phyloP scores from a whole-genome alignment of 2,113 vertebrate species.

The Podarcis raffonei region DNA sequence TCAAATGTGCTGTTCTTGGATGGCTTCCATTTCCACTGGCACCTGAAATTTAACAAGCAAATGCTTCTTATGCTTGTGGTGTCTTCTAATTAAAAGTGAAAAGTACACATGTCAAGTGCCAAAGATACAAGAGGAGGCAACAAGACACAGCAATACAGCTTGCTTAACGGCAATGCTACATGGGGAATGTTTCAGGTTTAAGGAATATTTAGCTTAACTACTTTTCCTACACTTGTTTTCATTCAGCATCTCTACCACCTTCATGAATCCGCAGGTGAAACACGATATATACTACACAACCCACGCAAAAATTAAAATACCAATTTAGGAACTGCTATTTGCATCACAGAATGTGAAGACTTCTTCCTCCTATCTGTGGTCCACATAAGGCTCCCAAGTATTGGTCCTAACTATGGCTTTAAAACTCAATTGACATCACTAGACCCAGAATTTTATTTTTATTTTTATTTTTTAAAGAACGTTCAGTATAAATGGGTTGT shows the following conservation, averaged over 20 bases:
- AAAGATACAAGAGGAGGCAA: constrained; percentile 46
- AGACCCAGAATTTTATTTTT: background rate
- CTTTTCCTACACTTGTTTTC: constrained; percentile 15
- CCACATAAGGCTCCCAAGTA: background rate
- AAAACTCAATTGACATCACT: background rate
- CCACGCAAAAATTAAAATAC: background rate
- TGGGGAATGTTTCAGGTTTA: constrained; percentile 39
- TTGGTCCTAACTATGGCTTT: background rate
- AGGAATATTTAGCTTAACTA: constrained; percentile 10
- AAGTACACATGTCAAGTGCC: constrained; percentile 65
- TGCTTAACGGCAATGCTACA: constrained; percentile 47
- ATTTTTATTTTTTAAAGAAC: background rate
- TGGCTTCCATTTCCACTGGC: constrained; percentile 62
- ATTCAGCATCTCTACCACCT: background rate
- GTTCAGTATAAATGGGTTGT: background rate
- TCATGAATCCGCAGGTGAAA: background rate
- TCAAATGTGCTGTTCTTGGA: constrained; percentile 65
- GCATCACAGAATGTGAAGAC: background rate
- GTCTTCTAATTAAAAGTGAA: constrained; percentile 72
- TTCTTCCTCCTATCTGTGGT: background rate
- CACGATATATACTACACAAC: background rate
- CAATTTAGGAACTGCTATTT: background rate
- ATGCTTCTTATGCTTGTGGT: constrained; percentile 68
- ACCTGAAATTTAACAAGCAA: constrained; percentile 69
- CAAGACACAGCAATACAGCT: constrained; percentile 58